A percentile compares a stretch with the other conserved stretches of the same genome.
Evolutionary conservation across 2,797 vertebrate species (phyloP).

Genomic region (Lithobates sylvaticus): DNA sequence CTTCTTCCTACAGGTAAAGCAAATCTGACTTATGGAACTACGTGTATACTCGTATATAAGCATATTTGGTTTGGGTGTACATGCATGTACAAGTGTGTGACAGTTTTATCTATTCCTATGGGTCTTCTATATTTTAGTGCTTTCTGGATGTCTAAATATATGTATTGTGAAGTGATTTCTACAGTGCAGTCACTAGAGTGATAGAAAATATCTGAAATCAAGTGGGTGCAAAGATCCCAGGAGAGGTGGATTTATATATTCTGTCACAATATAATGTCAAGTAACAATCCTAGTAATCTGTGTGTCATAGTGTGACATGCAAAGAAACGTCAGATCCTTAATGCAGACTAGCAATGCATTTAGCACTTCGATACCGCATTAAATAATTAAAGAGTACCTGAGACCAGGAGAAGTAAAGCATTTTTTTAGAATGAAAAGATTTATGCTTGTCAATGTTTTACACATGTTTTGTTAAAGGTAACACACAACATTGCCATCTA

Average conservation of each 20-base stretch:
- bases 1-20: neutral
- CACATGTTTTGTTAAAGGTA: neutral
- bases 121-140: neutral
- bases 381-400: neutral
- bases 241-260: constrained; percentile 38
- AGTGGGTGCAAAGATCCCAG: constrained; percentile 19
- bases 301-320: constrained; percentile 18
- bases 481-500: neutral
- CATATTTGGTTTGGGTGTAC: neutral
- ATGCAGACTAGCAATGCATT: constrained; percentile 9
- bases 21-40: neutral
- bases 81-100: neutral
- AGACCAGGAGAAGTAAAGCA: neutral
- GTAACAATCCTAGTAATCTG: constrained; percentile 25
- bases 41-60: neutral
- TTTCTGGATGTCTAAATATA: neutral
- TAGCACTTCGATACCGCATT: neutral
- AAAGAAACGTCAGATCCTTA: neutral
- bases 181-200: neutral
- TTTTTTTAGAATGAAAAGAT: neutral
- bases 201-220: constrained; percentile 21
- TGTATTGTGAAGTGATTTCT: neutral
- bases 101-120: neutral
- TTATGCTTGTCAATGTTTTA: neutral
- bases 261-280: constrained; percentile 54